phyloP scores from a whole-genome alignment of 2,797 vertebrate genomes.

The Passerculus sandwichensis region DNA sequence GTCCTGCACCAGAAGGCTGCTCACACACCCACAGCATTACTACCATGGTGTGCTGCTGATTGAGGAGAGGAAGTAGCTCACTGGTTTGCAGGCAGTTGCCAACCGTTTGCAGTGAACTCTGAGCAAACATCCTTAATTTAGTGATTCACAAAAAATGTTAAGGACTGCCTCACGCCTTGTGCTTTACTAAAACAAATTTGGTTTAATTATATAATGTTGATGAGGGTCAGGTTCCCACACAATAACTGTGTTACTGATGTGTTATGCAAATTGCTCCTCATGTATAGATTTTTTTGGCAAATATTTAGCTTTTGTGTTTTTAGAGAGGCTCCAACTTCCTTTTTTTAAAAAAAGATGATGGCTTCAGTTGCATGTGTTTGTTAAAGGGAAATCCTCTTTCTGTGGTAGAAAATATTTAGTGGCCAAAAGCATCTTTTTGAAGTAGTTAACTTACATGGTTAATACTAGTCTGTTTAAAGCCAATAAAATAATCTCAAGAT shows the following conservation, averaged over 20 bases:
- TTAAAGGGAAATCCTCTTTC: not conserved
- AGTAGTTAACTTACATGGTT: not conserved
- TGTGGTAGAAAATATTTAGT: not conserved
- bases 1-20: not conserved
- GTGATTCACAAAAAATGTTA: not conserved
- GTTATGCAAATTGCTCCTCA: not conserved
- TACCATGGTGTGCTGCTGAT: not conserved
- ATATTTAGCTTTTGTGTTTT: not conserved
- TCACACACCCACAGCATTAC: rapidly evolving
- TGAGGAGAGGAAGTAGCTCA: not conserved
- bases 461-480: not conserved
- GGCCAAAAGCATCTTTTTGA: not conserved
- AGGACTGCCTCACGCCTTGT: not conserved
- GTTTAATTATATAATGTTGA: not conserved
- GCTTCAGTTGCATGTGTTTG: not conserved
- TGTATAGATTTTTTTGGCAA: not conserved
- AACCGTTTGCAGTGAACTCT: not conserved
- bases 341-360: not conserved
- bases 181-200: not conserved
- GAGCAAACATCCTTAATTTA: not conserved
- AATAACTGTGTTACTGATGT: not conserved
- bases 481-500: not conserved
- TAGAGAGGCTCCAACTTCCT: not conserved
- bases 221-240: not conserved
- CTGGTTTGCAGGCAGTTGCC: not conserved